Evolutionary conservation across 2,797 vertebrate species (phyloP), one percentile per base, ranked within the genome.

Genomic region (Menidia menidia): DNA sequence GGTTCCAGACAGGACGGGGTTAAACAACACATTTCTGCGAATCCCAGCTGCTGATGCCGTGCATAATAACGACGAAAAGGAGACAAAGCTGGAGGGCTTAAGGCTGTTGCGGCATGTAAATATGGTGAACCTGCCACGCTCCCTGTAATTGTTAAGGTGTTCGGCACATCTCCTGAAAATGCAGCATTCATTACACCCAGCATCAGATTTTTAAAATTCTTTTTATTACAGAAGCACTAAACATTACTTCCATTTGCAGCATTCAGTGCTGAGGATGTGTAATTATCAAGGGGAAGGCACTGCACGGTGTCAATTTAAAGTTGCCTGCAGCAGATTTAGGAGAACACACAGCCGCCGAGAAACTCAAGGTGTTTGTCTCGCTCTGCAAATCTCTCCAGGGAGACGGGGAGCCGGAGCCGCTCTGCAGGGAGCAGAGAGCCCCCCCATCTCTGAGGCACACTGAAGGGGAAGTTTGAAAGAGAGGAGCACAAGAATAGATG

Each of bases 311-410:
- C 90, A 83, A 90, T 90, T 92, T 88, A 77, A 80, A 86, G 70
- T 88, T 88, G 87, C 89, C 90, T 50, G 60, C 73, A 83, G 82
- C 81, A 59, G 79, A 80, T 90, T 92, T 81, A 86, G 80, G 83
- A 87, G 86, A 91, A 88, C 89, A 92, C 87, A 89, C 88, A 91
- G 83, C 83, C 84, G 80, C 81, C 42, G 86, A 92, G 90, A 89
- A 92, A 87, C 77, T 86, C 79, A 82, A 90, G 89, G 91, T 92
- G 89, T 92, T 92, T 91, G 89, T 93, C 89, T 93, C 85, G 32
- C 85, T 83, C 81, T 81, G 77, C 76, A 84, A 87, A 92, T 86
- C 86, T 91, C 90, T 70, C 87, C 76, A 78, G 93, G 92, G 87
- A 89, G 71, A 76, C 32, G 58, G 43, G 76, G 76, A 89, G 87